Evolutionary conservation across 2,797 vertebrate species (phyloP), one percentile per base, ranked within the genome.

Genomic region (Dipus sagitta): DNA sequence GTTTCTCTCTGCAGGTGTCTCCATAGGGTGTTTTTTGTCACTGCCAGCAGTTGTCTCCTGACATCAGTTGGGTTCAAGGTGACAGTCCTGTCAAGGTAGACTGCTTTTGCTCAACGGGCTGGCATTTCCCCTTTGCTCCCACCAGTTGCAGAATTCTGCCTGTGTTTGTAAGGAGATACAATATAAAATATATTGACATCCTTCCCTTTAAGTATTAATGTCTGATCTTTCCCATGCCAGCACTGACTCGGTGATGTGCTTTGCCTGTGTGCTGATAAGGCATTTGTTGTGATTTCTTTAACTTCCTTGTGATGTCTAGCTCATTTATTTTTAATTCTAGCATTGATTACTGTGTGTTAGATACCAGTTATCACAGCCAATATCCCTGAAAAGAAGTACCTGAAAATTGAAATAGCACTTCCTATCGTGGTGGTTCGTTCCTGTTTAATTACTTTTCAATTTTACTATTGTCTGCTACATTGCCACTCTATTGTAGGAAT

Each of bases 251-350:
- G 60, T 90, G 96, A 96, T 80, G 80, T 7, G 90, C 26, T 64
- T 93, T 86, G 17, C 86, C 95, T 6, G 42, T 80, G 4, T 94
- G 17, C 80, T 95, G 86, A 71, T 87, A 85, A 97, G 94, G 84
- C 86, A 10, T 20, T 38, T 54, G 58, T 32, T 2, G 86, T 95
- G 1, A 94, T 95, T 96, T 65, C 38, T 94, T 3, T 71, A 89
- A 26, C 77, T 58, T 97, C 1, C 78, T 89, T 23, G 94, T 96
- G 20, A n/a, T 30, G 64, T 65, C 93, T 74, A 94, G 9, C 11
- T 77, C 93, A 52, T 96, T 81, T 96, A 62, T 91, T 96, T 94
- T 94, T 97, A 93, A 96, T 96, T 96, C 34, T 78, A 86, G 72
- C 92, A 81, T 93, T 1, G 60, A 84, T 76, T 96, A 11, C 14